Evolutionary conservation across 2,113 vertebrate genomes (phyloP).

Genomic region (Nyctereutes procyonoides): DNA sequence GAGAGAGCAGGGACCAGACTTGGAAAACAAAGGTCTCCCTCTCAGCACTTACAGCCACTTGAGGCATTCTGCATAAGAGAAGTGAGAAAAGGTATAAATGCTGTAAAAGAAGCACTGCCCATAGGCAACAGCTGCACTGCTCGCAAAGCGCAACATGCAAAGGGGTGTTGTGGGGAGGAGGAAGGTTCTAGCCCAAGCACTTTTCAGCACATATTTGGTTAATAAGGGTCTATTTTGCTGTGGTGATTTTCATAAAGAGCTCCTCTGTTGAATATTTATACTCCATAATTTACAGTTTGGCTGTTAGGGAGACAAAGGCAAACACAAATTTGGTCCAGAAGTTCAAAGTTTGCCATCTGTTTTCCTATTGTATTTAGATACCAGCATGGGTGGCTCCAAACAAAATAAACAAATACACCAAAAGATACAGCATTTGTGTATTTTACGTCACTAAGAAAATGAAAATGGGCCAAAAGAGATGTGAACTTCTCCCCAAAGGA

Average conservation of each 20-base stretch:
- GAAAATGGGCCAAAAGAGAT: neutral
- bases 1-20: accelerated
- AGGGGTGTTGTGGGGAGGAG: too few relatives aligned
- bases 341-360: constrained; percentile 81
- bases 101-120: neutral
- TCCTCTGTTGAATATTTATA: constrained; percentile 71
- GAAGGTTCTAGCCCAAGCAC: neutral
- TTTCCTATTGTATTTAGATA: constrained; percentile 76
- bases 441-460: neutral
- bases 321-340: constrained; percentile 72
- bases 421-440: neutral
- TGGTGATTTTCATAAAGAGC: constrained; percentile 45
- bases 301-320: constrained; percentile 74
- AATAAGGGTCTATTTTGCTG: constrained; percentile 22
- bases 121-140: neutral
- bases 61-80: neutral
- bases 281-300: constrained; percentile 75
- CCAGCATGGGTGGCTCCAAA: constrained; percentile 55
- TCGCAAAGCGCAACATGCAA: neutral
- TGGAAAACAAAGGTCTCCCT: neutral
- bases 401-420: constrained; percentile 62
- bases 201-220: neutral
- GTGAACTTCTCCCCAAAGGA: neutral
- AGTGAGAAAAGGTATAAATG: neutral
- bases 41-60: too few relatives aligned